phyloP scores from a whole-genome alignment of 2,113 vertebrate species.

The Telmatochromis brachygnathus region DNA sequence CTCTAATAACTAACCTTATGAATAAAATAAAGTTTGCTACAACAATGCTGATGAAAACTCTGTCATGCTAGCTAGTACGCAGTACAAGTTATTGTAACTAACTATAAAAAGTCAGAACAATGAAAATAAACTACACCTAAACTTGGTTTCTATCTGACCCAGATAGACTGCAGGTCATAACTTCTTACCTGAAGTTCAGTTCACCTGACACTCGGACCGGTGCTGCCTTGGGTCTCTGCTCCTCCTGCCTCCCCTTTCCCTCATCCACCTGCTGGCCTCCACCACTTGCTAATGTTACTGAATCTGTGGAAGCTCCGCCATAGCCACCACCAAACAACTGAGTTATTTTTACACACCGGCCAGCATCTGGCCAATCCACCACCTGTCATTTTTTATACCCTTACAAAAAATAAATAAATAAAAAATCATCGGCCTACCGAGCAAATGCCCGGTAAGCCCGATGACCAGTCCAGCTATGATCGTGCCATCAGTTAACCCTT shows the following conservation, averaged over 20 bases:
- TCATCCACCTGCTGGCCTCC: accelerated
- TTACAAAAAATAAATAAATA: background rate
- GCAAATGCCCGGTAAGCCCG: accelerated
- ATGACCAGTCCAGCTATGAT: background rate
- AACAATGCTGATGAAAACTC: background rate
- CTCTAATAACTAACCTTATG: background rate
- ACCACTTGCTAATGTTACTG: background rate
- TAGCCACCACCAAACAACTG: background rate
- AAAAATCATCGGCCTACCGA: background rate
- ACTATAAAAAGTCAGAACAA: background rate
- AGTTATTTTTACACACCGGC: background rate
- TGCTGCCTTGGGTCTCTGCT: background rate
- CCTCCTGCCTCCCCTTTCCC: background rate
- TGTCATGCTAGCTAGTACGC: accelerated
- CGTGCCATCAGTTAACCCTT: background rate
- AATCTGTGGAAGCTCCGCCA: background rate
- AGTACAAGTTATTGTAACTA: background rate
- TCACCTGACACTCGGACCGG: background rate
- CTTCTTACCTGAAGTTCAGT: background rate
- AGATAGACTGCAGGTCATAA: background rate
- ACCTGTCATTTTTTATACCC: background rate
- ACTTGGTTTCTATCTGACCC: background rate
- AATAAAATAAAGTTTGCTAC: background rate
- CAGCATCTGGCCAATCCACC: background rate
- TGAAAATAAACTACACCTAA: background rate